phyloP scores from a whole-genome alignment of 2,113 vertebrate genomes.

The Oreotrochilus melanogaster region DNA sequence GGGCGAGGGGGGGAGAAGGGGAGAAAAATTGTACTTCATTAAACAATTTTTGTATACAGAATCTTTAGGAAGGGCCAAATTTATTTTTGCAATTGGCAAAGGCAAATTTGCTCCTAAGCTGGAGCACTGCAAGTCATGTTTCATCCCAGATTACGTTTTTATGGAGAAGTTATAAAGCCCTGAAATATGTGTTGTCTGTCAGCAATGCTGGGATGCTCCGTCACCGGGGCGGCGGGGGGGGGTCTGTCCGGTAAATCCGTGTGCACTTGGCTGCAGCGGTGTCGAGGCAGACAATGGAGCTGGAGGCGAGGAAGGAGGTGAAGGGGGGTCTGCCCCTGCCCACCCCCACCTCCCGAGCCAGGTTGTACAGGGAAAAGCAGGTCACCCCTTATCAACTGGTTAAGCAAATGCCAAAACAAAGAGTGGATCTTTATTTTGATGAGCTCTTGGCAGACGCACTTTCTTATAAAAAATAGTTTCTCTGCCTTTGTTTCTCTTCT shows the following conservation, averaged over 20 bases:
- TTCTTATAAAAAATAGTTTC: constrained; percentile 68
- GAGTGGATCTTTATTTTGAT: constrained; percentile 67
- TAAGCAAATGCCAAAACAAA: constrained; percentile 70
- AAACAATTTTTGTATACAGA: neutral
- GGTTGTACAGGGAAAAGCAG: constrained; percentile 7
- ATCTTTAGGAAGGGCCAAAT: constrained; percentile 30
- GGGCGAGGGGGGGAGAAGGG: neutral
- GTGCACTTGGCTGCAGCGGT: neutral
- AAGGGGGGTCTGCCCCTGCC: neutral
- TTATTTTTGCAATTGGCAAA: constrained; percentile 49
- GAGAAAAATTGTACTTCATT: neutral
- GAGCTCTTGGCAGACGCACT: constrained; percentile 55
- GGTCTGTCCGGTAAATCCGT: neutral
- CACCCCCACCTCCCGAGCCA: neutral
- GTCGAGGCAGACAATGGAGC: constrained; percentile 18
- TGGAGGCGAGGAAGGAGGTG: constrained; percentile 5
- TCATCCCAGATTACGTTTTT: neutral
- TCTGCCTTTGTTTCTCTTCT: constrained; percentile 64
- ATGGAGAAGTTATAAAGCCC: constrained; percentile 5
- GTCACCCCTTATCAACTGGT: constrained; percentile 35
- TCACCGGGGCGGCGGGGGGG: neutral
- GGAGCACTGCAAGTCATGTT: neutral
- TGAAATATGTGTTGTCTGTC: neutral
- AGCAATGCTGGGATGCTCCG: neutral
- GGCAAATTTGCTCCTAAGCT: constrained; percentile 22